A percentile compares a stretch with the other conserved stretches of the same genome.
Evolutionary conservation across 2,888 invertebrate species (phyloP).

Genomic region (Mythimna vitellina): DNA sequence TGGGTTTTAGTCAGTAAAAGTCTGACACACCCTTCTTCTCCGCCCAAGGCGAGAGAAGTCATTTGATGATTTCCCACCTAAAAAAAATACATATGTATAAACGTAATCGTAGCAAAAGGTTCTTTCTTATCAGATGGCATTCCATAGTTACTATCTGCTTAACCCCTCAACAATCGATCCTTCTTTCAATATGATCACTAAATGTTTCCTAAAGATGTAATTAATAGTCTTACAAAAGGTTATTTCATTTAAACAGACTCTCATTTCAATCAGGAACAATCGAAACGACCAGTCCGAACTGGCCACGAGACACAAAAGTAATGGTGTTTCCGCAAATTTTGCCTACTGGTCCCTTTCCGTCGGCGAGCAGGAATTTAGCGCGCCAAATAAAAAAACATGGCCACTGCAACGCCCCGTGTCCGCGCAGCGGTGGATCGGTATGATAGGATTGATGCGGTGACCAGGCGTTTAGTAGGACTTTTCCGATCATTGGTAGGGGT

Average conservation of each 20-base stretch:
- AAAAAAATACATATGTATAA: no score
- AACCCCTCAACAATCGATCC: no score
- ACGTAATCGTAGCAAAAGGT: no score
- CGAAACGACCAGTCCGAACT: slow-evolving; percentile 9
- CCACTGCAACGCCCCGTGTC: slow-evolving; percentile 36
- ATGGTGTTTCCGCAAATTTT: slow-evolving; percentile 43
- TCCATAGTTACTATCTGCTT: no score
- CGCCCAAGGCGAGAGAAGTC: no score
- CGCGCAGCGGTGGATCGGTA: slow-evolving; percentile 18
- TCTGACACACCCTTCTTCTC: no score
- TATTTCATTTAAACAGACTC: neutral
- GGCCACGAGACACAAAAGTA: slow-evolving; percentile 24
- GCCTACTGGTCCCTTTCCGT: slow-evolving; percentile 47
- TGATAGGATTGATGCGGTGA: slow-evolving; percentile 29
- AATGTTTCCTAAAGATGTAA: neutral
- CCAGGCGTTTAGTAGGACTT: slow-evolving; percentile 19
- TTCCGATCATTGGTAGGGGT: no score
- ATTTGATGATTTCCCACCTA: no score
- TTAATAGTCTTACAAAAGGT: neutral
- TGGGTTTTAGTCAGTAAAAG: no score
- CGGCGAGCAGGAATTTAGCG: slow-evolving; percentile 37
- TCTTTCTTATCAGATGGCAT: no score
- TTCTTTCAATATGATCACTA: neutral
- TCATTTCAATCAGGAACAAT: slow-evolving; percentile 28
- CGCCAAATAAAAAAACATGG: slow-evolving; percentile 48